phyloP scores from a whole-genome alignment of 2,888 invertebrate species.

The Adineta ricciae region DNA sequence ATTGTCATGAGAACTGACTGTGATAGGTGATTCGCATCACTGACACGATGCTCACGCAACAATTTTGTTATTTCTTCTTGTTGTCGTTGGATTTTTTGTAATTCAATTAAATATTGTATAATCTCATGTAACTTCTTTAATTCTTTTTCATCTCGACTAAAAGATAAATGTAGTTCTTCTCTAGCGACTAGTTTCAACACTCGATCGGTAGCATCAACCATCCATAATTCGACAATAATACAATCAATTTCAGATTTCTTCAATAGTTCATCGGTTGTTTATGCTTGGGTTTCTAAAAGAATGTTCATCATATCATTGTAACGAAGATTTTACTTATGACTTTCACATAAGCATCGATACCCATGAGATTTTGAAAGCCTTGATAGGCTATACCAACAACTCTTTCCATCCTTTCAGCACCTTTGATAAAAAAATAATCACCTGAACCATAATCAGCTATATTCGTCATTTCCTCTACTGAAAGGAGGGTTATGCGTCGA shows the following conservation, averaged over 20 bases:
- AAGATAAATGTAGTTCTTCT: neutral
- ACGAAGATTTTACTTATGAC: neutral
- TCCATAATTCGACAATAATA: neutral
- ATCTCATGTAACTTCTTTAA: neutral
- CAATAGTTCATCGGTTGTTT: neutral
- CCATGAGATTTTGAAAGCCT: neutral
- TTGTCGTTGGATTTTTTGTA: neutral
- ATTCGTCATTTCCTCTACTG: no score
- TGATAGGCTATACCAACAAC: neutral
- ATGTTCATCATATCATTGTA: neutral
- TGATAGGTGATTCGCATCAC: neutral
- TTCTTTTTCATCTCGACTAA: neutral
- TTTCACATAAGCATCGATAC: neutral
- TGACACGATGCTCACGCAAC: neutral
- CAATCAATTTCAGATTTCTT: neutral
- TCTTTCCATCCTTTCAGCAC: neutral
- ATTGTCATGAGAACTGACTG: neutral
- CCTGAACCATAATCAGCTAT: neutral
- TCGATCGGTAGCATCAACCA: neutral
- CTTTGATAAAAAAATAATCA: neutral
- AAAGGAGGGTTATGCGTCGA: no score
- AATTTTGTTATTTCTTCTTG: neutral
- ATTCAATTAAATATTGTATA: neutral
- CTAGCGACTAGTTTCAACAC: neutral
- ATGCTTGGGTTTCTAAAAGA: neutral